These are phyloP conservation scores for Psophia crepitans DNA, from an alignment of 2,113 vertebrate species.

Conservation along the genomic window DNA sequence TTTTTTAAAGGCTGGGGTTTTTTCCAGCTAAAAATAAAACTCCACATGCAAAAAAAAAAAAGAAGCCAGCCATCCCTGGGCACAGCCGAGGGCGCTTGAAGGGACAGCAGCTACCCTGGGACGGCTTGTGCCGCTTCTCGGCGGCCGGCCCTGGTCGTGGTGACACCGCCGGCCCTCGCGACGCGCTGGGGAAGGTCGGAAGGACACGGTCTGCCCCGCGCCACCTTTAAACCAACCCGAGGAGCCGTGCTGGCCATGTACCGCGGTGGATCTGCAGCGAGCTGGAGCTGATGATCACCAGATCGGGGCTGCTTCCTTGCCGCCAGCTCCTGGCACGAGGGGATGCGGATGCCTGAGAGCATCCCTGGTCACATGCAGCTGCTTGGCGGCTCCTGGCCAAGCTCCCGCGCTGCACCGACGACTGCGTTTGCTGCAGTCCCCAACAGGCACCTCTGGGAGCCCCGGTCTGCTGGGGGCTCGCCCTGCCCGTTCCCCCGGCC, in stretches of 20 bases:
- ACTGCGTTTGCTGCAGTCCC: background rate
- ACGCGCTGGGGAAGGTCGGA: background rate
- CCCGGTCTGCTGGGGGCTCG: background rate
- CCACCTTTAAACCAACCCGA: rapidly evolving
- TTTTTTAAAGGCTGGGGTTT: conserved; percentile 2
- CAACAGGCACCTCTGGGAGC: rapidly evolving
- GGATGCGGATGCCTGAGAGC: rapidly evolving
- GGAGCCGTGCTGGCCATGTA: rapidly evolving
- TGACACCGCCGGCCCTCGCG: background rate
- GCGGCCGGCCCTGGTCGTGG: background rate
- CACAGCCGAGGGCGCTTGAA: background rate
- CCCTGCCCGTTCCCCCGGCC: background rate
- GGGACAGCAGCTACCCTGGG: conserved; percentile 6
- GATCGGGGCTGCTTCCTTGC: rapidly evolving
- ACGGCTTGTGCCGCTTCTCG: background rate
- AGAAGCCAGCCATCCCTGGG: background rate
- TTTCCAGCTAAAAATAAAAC: conserved; percentile 33
- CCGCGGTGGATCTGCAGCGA: rapidly evolving
- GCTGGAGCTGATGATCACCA: background rate
- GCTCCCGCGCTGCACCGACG: rapidly evolving
- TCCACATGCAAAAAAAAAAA: background rate
- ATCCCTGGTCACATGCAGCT: background rate
- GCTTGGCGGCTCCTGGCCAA: background rate
- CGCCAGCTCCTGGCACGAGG: background rate
- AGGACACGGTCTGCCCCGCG: rapidly evolving